Base-by-base conservation (phyloP, 2,113 vertebrate genomes). In the Salvelinus namaycush region DNA sequence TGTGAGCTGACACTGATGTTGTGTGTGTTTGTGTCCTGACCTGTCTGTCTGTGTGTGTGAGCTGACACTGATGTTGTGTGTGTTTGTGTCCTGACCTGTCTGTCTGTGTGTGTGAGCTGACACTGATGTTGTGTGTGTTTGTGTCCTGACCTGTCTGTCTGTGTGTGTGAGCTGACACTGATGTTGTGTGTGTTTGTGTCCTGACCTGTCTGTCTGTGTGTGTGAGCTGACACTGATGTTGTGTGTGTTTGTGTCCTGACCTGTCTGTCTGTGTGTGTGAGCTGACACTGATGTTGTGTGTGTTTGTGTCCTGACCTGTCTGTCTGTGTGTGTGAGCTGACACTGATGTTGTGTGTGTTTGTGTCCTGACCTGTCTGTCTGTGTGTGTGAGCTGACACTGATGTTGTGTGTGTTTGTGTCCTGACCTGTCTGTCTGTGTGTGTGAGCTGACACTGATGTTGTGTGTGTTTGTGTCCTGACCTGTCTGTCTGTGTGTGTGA, bases 1-100 rank as follows among this genome's bases (percentile, higher is more conserved):
- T 3, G 89, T 86, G 66, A 72, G 70, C 74, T 14, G 82, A 78
- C 90, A 14, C n/a, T 84, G 72, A 39, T 11, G 39, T 44, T 44
- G 39, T 44, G 39, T 44, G 9, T 44, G 39, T 44, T 44, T 11
- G 39, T 44, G 39, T 0, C 39, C 1, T 44, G 39, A 44, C 39
- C 34, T 39, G 39, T 44, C 5, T 75, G 88, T 77, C 24, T 24
- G 24, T 24, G 24, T 24, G 13, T 3, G 89, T 86, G 66, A 72
- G 70, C 74, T 14, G 82, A 78, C 90, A 14, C n/a, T 84, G 72
- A 39, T 11, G 39, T 44, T 44, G 39, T 44, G 39, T 44, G 9
- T 44, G 39, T 44, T 44, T 11, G 39, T 44, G 39, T 0, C 39
- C 0, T 44, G 39, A 44, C 39, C 24, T 24, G 24, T 24, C 24